These are phyloP conservation scores for Trachymyrmex septentrionalis DNA, from an alignment of 1,140 invertebrate species.

Conservation along the genomic window DNA sequence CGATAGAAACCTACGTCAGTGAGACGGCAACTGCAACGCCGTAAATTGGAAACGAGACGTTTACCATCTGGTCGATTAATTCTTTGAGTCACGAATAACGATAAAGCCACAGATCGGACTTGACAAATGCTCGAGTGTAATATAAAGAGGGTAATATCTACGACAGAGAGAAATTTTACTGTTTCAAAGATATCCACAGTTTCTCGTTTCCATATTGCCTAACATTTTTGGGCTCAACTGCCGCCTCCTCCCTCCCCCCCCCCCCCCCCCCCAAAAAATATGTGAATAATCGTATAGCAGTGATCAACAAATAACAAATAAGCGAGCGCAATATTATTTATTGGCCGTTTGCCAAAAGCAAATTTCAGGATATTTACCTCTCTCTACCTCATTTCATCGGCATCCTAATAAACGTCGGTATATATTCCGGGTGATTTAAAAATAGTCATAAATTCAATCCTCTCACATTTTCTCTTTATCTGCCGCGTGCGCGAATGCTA, in stretches of 20 bases:
- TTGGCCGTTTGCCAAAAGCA: slow-evolving; percentile 65
- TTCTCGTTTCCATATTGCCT: neutral
- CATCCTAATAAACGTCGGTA: slow-evolving; percentile 78
- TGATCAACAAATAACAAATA: slow-evolving; percentile 72
- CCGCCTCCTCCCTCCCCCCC: too few species aligned
- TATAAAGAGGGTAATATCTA: neutral
- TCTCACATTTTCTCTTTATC: neutral
- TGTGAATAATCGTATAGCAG: slow-evolving; percentile 52
- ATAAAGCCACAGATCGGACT: neutral
- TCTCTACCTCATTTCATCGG: slow-evolving; percentile 73
- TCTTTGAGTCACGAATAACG: slow-evolving; percentile 46
- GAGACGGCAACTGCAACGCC: neutral
- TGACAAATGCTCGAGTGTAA: neutral
- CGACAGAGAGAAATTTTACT: neutral
- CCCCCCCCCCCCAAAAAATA: too few species aligned
- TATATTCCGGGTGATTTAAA: slow-evolving; percentile 77
- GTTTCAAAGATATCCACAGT: neutral
- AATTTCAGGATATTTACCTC: slow-evolving; percentile 74
- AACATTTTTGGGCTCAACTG: neutral
- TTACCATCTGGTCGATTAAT: slow-evolving; percentile 55
- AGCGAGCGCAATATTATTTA: slow-evolving; percentile 69
- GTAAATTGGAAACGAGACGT: slow-evolving; percentile 45
- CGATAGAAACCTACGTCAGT: slow-evolving; percentile 58
- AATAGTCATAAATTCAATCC: slow-evolving; percentile 76
- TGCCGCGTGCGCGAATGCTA: slow-evolving; percentile 31